These are phyloP conservation scores for Cryptoprocta ferox DNA, from an alignment of 2,797 vertebrate genomes.

Conservation along the genomic window DNA sequence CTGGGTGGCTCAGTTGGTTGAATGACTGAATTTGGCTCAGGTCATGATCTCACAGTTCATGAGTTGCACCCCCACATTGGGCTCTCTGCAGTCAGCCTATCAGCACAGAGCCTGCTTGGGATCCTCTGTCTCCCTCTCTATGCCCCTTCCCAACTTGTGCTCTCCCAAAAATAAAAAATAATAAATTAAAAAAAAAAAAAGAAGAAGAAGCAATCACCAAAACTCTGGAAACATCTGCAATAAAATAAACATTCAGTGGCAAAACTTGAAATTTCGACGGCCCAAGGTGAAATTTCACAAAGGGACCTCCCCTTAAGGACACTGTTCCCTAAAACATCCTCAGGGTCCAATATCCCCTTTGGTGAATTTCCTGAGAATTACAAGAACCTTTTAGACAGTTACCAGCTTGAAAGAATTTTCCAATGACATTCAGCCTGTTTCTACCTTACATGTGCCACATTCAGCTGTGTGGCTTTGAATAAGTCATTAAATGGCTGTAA, in stretches of 20 bases:
- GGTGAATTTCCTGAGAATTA: conserved; percentile 46
- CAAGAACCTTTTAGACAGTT: neutral
- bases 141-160: too few relatives aligned
- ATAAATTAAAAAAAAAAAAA: too few relatives aligned
- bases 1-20: too few relatives aligned
- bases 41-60: too few relatives aligned
- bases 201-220: neutral
- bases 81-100: too few relatives aligned
- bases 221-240: conserved; percentile 23
- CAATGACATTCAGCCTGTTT: conserved; percentile 3
- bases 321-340: neutral
- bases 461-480: conserved; percentile 51
- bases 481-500: neutral
- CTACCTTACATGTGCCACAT: conserved; percentile 19
- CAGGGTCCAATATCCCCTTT: neutral
- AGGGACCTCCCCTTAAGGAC: neutral
- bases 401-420: conserved; percentile 28
- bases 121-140: too few relatives aligned
- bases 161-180: too few relatives aligned
- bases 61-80: too few relatives aligned
- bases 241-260: neutral
- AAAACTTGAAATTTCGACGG: conserved; percentile 34
- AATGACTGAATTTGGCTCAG: too few relatives aligned
- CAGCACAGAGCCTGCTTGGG: too few relatives aligned
- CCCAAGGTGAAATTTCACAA: conserved; percentile 27